These are phyloP conservation scores for Baccha elongata DNA, from an alignment of 2,888 invertebrate species.

Conservation along the genomic window DNA sequence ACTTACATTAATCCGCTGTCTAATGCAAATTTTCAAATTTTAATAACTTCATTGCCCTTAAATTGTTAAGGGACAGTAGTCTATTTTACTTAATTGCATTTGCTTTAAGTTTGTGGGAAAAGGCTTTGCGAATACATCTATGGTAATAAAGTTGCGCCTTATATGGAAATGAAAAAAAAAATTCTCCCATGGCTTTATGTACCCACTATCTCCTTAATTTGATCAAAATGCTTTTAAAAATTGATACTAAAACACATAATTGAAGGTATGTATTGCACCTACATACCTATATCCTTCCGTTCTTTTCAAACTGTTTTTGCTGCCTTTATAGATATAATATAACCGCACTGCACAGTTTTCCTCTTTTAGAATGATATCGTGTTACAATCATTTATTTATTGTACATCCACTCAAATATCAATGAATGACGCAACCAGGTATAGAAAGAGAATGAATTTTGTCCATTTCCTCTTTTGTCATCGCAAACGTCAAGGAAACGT, in stretches of 20 bases:
- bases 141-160: background rate
- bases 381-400: constrained; percentile 43
- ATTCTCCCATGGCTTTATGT: too few relatives aligned
- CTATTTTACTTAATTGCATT: background rate
- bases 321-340: background rate
- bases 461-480: constrained; percentile 52
- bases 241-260: background rate
- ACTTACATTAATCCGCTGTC: too few relatives aligned
- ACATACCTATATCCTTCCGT: constrained; percentile 10
- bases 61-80: background rate
- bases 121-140: background rate
- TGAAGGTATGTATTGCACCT: background rate
- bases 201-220: constrained; percentile 10
- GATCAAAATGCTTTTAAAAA: constrained; percentile 23
- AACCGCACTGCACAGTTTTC: constrained; percentile 28
- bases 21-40: too few relatives aligned
- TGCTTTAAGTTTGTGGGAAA: background rate
- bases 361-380: constrained; percentile 32
- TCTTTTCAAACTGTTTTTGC: constrained; percentile 6
- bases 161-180: background rate
- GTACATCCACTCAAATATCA: constrained; percentile 10
- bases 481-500: constrained; percentile 51
- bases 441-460: constrained; percentile 35
- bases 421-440: constrained; percentile 46
- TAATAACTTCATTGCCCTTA: too few relatives aligned